These are phyloP conservation scores for Leuciscus waleckii DNA, from an alignment of 2,797 vertebrate genomes.

Conservation along the genomic window DNA sequence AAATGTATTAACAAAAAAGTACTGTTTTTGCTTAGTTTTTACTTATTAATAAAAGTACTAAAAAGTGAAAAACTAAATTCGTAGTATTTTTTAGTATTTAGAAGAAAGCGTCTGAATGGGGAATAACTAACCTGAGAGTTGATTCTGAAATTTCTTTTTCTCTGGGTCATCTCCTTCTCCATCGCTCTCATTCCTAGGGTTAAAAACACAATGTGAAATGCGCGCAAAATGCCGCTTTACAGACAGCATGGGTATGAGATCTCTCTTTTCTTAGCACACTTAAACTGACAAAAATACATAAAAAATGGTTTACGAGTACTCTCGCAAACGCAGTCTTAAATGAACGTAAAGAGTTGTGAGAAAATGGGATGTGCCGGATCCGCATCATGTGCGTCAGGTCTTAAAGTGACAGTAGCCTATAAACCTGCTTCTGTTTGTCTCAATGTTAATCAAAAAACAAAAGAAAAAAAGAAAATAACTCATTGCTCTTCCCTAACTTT, in stretches of 20 bases:
- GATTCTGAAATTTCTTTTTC: conserved; percentile 98
- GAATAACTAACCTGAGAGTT: conserved; percentile 89
- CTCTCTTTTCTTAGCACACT: neutral
- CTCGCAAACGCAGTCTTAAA: neutral
- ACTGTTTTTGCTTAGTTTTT: neutral
- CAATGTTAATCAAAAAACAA: neutral
- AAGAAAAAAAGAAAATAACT: neutral
- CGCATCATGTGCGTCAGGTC: neutral
- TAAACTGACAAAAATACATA: neutral
- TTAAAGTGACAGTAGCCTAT: neutral
- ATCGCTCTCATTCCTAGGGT: conserved; percentile 93
- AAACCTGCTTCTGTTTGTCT: neutral
- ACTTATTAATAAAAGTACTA: neutral
- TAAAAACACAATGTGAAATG: conserved; percentile 5
- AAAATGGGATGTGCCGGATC: neutral
- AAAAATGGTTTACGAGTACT: fast-evolving
- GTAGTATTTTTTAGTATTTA: neutral
- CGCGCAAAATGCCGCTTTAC: neutral
- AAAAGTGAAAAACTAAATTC: neutral
- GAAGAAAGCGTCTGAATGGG: neutral
- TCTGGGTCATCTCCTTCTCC: conserved; percentile 90
- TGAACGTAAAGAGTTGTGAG: neutral
- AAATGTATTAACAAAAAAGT: neutral
- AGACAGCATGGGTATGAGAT: neutral
- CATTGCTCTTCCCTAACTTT: neutral